These are phyloP conservation scores for Galeruca laticollis DNA, from an alignment of 2,888 invertebrate genomes.

Conservation along the genomic window DNA sequence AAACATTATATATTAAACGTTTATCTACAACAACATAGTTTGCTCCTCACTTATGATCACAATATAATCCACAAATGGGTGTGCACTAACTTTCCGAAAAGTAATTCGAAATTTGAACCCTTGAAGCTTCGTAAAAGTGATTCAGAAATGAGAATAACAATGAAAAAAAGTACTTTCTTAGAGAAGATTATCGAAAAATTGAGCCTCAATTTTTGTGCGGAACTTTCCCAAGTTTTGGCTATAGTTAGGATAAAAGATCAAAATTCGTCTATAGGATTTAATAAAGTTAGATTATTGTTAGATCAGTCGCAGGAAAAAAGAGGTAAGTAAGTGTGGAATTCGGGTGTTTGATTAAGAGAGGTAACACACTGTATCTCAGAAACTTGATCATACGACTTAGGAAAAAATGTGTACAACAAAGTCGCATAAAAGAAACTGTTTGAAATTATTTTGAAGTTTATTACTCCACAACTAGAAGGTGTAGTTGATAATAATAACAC, in stretches of 20 bases:
- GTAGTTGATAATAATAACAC: too few relatives aligned
- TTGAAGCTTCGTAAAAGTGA: constrained; percentile 31
- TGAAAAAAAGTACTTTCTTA: constrained; percentile 51
- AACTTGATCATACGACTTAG: too few relatives aligned
- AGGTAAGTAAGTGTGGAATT: constrained; percentile 42
- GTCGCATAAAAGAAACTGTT: too few relatives aligned
- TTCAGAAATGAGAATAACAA: constrained; percentile 23
- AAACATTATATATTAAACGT: constrained; percentile 76
- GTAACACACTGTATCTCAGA: too few relatives aligned
- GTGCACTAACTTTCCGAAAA: constrained; percentile 70
- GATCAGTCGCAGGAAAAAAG: constrained; percentile 69
- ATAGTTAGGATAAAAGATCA: constrained; percentile 66
- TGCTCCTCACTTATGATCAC: constrained; percentile 78
- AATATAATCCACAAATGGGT: constrained; percentile 72
- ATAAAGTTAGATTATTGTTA: constrained; percentile 71
- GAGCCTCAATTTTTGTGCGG: constrained; percentile 77
- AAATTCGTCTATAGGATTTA: constrained; percentile 72
- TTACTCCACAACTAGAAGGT: too few relatives aligned
- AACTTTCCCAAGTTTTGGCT: constrained; percentile 75
- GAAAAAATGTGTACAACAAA: too few relatives aligned
- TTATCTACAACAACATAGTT: constrained; percentile 77
- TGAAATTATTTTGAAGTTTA: too few relatives aligned
- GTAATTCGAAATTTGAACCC: constrained; percentile 42
- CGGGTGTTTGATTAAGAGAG: too few relatives aligned
- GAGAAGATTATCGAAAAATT: constrained; percentile 70